Percentiles rank a stretch among this genome's conserved stretches.
Evolutionary conservation across 2,797 vertebrate species (phyloP).

Genomic region (Jordanella pulchra): DNA sequence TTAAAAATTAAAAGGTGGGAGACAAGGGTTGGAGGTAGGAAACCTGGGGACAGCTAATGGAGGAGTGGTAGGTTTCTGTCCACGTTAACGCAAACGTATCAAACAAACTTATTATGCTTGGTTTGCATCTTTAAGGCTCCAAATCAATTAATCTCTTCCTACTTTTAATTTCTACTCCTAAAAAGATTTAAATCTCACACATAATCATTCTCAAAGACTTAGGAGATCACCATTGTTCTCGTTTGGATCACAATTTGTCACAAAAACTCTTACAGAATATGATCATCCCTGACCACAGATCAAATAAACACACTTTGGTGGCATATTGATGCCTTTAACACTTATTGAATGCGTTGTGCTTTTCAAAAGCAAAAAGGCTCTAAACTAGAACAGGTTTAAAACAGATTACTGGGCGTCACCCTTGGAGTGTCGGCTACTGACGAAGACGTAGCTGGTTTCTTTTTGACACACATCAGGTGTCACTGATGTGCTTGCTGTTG

Average conservation of each 20-base stretch:
- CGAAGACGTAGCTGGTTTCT: not conserved
- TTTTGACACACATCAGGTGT: not conserved
- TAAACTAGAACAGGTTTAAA: too few species aligned
- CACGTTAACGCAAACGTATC: too few species aligned
- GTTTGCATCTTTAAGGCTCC: not conserved
- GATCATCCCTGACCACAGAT: too few species aligned
- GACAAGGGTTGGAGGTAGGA: slow-evolving; percentile 24
- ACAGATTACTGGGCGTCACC: too few species aligned
- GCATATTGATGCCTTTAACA: too few species aligned
- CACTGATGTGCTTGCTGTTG: not conserved
- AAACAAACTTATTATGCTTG: not conserved
- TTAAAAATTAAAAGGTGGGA: slow-evolving; percentile 13
- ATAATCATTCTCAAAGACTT: not conserved
- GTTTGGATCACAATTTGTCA: not conserved
- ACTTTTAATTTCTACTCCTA: not conserved
- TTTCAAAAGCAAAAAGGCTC: too few species aligned
- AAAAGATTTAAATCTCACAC: not conserved
- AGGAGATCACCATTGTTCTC: not conserved
- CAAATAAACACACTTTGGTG: not conserved
- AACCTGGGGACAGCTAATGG: slow-evolving; percentile 6
- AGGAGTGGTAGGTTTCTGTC: not conserved
- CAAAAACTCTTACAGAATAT: too few species aligned
- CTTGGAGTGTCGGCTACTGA: too few species aligned
- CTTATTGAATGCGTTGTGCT: too few species aligned
- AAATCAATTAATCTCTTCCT: not conserved